Percentiles rank a stretch among this genome's conserved stretches.
Evolutionary conservation across 2,888 invertebrate species (phyloP).

Genomic region (Hydriomena furcata): DNA sequence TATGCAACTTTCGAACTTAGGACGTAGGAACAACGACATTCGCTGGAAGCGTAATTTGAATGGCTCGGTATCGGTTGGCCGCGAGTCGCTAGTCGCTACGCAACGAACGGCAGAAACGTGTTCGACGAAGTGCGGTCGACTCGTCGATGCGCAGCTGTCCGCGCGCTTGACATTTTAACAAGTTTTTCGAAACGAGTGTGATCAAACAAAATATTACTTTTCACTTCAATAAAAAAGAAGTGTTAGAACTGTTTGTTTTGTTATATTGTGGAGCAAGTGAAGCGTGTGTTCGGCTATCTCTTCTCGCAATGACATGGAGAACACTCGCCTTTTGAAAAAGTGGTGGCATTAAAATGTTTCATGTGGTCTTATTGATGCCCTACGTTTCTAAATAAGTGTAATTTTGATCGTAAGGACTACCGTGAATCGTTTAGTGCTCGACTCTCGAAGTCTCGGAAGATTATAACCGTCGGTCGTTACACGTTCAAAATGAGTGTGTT

Average conservation of each 20-base stretch:
- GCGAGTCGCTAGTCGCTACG: conserved; percentile 43
- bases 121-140: conserved; percentile 83
- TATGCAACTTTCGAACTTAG: conserved; percentile 75
- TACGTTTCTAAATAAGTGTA: conserved; percentile 75
- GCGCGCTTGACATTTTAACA: conserved; percentile 74
- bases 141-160: conserved; percentile 81
- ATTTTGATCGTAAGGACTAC: conserved; percentile 76
- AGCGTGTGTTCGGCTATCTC: conserved; percentile 76
- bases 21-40: conserved; percentile 67
- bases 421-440: conserved; percentile 76
- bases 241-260: conserved; percentile 76
- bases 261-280: conserved; percentile 73
- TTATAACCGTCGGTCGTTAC: conserved; percentile 67
- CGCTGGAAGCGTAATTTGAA: conserved; percentile 69
- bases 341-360: conserved; percentile 82
- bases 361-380: conserved; percentile 76
- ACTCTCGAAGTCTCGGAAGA: conserved; percentile 52
- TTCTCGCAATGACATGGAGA: conserved; percentile 83
- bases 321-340: conserved; percentile 81
- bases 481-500: conserved; percentile 82
- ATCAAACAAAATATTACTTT: conserved; percentile 79
- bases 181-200: conserved; percentile 81
- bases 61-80: conserved; percentile 60
- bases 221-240: conserved; percentile 73
- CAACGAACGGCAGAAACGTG: conserved; percentile 75